phyloP scores from a whole-genome alignment of 2,888 invertebrate species.

The Hypomecis atomaria region DNA sequence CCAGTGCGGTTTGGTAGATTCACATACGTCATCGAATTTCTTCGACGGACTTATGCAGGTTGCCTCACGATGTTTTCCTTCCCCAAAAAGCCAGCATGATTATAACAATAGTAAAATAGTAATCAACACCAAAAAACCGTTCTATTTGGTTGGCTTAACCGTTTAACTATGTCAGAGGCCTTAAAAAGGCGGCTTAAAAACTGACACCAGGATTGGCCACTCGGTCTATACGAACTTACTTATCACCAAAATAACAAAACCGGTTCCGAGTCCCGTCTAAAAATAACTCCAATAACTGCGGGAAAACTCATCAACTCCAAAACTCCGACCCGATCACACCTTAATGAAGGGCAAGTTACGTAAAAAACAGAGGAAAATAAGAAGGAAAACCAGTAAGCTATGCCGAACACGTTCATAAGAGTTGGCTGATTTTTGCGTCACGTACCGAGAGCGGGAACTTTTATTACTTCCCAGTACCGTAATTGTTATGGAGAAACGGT shows the following conservation, averaged over 20 bases:
- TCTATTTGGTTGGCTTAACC: no score
- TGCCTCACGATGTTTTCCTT: no score
- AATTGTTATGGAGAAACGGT: conserved; percentile 78
- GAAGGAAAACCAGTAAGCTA: conserved; percentile 61
- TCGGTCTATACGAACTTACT: background rate
- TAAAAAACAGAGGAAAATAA: conserved; percentile 57
- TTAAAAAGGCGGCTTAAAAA: background rate
- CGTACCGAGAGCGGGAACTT: conserved; percentile 77
- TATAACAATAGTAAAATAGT: no score
- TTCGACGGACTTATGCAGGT: no score
- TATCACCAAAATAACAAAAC: background rate
- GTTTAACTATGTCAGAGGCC: no score
- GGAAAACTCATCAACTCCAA: conserved; percentile 11
- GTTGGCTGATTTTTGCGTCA: conserved; percentile 74
- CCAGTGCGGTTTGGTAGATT: no score
- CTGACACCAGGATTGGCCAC: no score
- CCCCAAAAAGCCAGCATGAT: no score
- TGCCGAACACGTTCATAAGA: conserved; percentile 73
- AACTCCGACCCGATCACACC: conserved; percentile 31
- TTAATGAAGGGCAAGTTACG: conserved; percentile 47
- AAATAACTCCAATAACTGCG: background rate
- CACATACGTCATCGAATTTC: no score
- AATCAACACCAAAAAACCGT: no score
- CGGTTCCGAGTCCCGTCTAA: background rate
- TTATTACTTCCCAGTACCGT: conserved; percentile 77